Percentiles rank a stretch among this genome's conserved stretches.
Evolutionary conservation across 1,140 invertebrate genomes (phyloP).

Genomic region (Heliconius hewitsoni): DNA sequence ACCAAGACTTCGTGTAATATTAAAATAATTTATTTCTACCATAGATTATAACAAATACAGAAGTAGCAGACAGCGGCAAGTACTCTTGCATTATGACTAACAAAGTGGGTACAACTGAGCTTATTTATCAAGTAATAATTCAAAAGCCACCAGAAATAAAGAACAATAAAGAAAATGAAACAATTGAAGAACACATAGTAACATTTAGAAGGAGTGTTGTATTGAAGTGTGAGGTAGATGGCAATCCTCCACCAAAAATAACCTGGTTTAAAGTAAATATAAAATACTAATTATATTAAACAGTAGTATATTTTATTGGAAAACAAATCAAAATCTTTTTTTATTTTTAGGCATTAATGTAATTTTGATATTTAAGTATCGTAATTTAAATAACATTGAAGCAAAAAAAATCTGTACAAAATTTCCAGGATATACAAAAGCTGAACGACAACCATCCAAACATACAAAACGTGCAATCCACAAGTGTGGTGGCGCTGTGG

Average conservation of each 20-base stretch:
- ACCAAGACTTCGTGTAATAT: neutral
- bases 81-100: conserved; percentile 76
- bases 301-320: too few relatives aligned
- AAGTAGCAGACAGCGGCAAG: conserved; percentile 66
- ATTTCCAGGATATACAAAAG: conserved; percentile 53
- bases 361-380: too few relatives aligned
- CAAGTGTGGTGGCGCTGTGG: conserved; percentile 59
- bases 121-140: conserved; percentile 60
- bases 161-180: conserved; percentile 35
- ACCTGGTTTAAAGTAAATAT: conserved; percentile 71
- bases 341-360: too few relatives aligned
- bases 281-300: neutral
- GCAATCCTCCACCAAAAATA: conserved; percentile 69
- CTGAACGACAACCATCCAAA: conserved; percentile 43
- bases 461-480: conserved; percentile 41
- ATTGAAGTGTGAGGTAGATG: conserved; percentile 69
- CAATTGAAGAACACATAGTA: conserved; percentile 54
- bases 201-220: conserved; percentile 65
- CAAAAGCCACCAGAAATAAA: conserved; percentile 51
- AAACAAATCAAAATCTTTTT: too few relatives aligned
- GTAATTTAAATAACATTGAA: too few relatives aligned
- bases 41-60: conserved; percentile 47
- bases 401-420: too few relatives aligned
- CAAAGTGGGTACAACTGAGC: conserved; percentile 68
- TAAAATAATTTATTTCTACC: neutral